Evolutionary conservation across 2,797 vertebrate species (phyloP).

Genomic region (Rhynchotus rufescens): DNA sequence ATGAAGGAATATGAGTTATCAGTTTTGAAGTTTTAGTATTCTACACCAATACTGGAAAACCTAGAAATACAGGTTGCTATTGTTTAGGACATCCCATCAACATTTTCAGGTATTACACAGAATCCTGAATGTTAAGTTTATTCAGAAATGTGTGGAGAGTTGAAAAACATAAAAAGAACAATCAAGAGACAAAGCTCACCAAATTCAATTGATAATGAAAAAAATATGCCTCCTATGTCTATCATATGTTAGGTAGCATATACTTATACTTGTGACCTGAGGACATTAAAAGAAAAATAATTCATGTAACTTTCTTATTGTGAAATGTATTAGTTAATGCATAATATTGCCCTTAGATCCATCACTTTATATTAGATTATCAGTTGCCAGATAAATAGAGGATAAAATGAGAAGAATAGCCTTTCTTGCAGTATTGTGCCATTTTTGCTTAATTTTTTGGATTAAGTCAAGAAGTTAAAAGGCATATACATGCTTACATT

Average conservation of each 20-base stretch:
- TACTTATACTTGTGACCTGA: not conserved
- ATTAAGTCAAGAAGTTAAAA: constrained; percentile 17
- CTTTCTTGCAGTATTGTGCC: not conserved
- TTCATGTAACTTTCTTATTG: not conserved
- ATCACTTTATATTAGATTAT: not conserved
- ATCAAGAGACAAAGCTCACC: not conserved
- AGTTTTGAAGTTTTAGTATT: not conserved
- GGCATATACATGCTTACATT: not conserved
- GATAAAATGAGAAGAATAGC: not conserved
- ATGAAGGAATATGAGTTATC: not conserved
- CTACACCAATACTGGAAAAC: not conserved
- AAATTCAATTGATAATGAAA: not conserved
- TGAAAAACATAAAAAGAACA: not conserved
- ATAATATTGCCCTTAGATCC: not conserved
- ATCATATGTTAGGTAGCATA: not conserved
- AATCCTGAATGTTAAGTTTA: not conserved
- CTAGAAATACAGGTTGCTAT: not conserved
- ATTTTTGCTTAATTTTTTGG: not conserved
- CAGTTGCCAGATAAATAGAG: not conserved
- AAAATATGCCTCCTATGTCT: not conserved
- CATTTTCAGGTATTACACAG: not conserved
- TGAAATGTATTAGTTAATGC: not conserved
- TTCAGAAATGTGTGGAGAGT: not conserved
- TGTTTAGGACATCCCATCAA: not conserved
- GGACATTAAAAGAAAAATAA: not conserved